These are phyloP conservation scores for Pelecanus crispus DNA, from an alignment of 2,113 vertebrate genomes.

Conservation along the genomic window DNA sequence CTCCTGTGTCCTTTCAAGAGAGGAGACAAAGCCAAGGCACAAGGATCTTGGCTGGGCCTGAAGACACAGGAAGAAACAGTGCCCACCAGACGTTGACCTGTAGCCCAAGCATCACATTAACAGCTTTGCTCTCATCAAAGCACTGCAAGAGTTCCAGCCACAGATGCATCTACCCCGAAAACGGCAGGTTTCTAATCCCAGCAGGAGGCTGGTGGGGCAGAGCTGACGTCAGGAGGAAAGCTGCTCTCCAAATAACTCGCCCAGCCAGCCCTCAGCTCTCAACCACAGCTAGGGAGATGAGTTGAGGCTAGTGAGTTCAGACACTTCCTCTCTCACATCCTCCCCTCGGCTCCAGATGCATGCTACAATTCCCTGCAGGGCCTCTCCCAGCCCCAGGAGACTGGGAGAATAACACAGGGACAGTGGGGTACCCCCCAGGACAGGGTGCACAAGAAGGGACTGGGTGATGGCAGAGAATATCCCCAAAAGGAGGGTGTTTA, in stretches of 20 bases:
- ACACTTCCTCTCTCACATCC: slow-evolving; percentile 19
- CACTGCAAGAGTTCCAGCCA: background rate
- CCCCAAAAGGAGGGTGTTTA: background rate
- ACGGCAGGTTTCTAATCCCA: background rate
- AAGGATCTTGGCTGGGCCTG: background rate
- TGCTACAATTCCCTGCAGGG: accelerated
- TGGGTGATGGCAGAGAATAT: background rate
- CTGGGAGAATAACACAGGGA: accelerated
- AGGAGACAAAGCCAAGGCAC: background rate
- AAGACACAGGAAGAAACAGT: background rate
- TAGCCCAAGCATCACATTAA: background rate
- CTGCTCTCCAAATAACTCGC: background rate
- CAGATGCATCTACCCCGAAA: background rate
- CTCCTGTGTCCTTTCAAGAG: background rate
- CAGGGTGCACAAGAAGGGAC: no score
- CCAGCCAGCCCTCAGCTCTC: background rate
- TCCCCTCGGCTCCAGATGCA: background rate
- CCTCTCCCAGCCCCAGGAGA: background rate
- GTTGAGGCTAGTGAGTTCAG: background rate
- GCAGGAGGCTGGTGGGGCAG: accelerated
- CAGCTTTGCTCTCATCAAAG: background rate
- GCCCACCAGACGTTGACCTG: background rate
- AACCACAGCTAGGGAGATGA: background rate
- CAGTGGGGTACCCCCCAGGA: accelerated
- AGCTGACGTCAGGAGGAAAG: accelerated